Conservation (phyloP, 1,140 invertebrate genomes). For the Drosophila nannoptera region DNA sequence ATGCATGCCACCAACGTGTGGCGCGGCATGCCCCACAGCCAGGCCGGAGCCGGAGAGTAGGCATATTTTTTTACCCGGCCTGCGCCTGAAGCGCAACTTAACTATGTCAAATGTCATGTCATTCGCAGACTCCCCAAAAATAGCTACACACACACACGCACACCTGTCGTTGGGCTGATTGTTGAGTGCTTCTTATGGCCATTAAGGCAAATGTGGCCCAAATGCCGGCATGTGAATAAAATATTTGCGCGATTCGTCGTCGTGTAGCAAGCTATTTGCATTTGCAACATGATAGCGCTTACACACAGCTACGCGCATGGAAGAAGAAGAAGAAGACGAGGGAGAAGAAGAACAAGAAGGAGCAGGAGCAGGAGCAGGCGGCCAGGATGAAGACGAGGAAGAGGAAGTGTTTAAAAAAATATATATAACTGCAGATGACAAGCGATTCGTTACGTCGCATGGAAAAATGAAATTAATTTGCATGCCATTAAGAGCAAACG, state of each 20-base stretch:
- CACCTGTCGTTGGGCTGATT: slow-evolving; percentile 41
- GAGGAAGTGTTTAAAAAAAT: no score
- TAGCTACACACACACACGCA: slow-evolving; percentile 7
- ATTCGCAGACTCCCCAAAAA: slow-evolving; percentile 25
- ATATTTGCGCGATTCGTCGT: slow-evolving; percentile 9
- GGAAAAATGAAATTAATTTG: no score
- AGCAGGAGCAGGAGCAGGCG: no score
- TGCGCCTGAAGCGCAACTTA: slow-evolving; percentile 18
- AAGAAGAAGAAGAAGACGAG: no score
- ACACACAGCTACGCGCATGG: neutral
- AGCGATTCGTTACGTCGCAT: no score
- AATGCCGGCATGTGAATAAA: slow-evolving; percentile 27
- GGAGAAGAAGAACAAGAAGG: no score
- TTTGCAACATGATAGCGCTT: slow-evolving; percentile 5
- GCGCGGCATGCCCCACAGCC: no score
- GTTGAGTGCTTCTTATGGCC: slow-evolving; percentile 44
- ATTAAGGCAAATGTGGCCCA: slow-evolving; percentile 34
- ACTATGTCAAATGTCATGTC: slow-evolving; percentile 56
- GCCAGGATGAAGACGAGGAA: no score
- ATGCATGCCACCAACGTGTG: slow-evolving; percentile 40
- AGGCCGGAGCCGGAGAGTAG: no score
- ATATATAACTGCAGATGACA: no score
- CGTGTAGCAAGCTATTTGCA: slow-evolving; percentile 12
- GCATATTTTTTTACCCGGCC: slow-evolving; percentile 7
- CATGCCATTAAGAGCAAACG: no score